phyloP scores from a whole-genome alignment of 92 coral and sea anemone species.

The Pocillopora meandrina region DNA sequence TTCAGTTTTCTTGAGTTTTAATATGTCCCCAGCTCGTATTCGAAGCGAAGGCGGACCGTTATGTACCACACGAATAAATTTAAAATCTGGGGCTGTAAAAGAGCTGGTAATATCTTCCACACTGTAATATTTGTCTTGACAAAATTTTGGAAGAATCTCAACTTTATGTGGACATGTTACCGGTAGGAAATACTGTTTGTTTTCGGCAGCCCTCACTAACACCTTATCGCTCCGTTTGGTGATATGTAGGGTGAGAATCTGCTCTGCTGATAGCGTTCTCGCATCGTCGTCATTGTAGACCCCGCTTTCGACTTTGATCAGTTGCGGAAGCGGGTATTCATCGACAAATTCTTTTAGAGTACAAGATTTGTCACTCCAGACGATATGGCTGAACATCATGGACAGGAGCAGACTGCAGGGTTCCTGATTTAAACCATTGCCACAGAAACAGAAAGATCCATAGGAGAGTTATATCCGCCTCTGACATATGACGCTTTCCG shows the following conservation, averaged over 20 bases:
- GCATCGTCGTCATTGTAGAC: conserved; percentile 41
- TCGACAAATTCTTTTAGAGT: conserved; percentile 39
- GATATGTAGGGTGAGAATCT: conserved; percentile 63
- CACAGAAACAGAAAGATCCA: too few species aligned
- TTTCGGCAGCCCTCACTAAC: conserved; percentile 11
- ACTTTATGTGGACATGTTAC: conserved; percentile 42
- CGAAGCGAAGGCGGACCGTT: conserved; percentile 50
- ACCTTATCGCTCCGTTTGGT: conserved; percentile 50
- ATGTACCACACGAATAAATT: conserved; percentile 41
- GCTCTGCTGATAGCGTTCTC: conserved; percentile 61
- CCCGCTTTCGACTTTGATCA: conserved; percentile 58
- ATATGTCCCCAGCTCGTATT: conserved; percentile 50
- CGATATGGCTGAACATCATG: conserved; percentile 19
- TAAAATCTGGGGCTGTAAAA: conserved; percentile 4
- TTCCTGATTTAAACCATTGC: background rate
- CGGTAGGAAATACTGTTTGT: conserved; percentile 36
- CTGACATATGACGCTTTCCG: too few species aligned
- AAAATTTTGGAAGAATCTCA: conserved; percentile 18
- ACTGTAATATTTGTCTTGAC: conserved; percentile 35
- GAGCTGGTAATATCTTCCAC: conserved; percentile 42
- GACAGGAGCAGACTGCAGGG: too few species aligned
- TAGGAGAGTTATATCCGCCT: too few species aligned
- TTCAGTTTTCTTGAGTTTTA: conserved; percentile 34
- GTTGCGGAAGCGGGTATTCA: conserved; percentile 48
- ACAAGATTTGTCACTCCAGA: conserved; percentile 46